Percentiles rank a stretch among this genome's conserved stretches.
These are phyloP conservation scores for Manis javanica DNA, from an alignment of 2,797 vertebrate species.

Conservation along the genomic window DNA sequence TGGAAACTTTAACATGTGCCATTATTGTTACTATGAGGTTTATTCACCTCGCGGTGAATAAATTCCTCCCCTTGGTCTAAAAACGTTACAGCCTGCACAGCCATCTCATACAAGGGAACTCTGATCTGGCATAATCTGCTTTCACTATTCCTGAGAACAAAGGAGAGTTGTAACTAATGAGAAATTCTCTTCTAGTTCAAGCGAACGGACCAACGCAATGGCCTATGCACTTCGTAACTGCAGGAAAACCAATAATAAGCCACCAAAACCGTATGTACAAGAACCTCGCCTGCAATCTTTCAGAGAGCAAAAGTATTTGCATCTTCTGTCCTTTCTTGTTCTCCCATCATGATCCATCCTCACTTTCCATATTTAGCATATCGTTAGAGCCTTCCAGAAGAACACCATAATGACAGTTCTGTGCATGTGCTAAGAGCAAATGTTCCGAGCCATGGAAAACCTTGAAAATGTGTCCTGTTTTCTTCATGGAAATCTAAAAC, in stretches of 20 bases:
- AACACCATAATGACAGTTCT: background rate
- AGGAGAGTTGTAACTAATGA: background rate
- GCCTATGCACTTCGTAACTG: background rate
- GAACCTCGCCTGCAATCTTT: background rate
- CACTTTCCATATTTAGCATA: background rate
- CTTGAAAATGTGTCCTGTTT: slow-evolving; percentile 50
- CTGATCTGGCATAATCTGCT: background rate
- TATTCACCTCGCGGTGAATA: background rate
- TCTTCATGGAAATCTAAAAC: slow-evolving; percentile 23
- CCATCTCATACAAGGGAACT: background rate
- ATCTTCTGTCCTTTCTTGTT: background rate
- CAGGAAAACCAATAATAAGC: background rate
- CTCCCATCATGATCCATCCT: background rate
- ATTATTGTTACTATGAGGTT: background rate
- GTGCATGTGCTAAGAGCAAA: background rate
- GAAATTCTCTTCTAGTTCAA: background rate
- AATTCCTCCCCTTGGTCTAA: slow-evolving; percentile 2
- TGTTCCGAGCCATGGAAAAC: background rate
- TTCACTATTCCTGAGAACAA: background rate
- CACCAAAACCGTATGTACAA: background rate
- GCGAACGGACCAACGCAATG: background rate
- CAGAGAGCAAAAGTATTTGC: background rate
- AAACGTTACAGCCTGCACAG: background rate
- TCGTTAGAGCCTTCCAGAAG: background rate
- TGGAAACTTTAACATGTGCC: background rate